Conservation (phyloP, 2,797 vertebrate species). For the Smutsia gigantea region DNA sequence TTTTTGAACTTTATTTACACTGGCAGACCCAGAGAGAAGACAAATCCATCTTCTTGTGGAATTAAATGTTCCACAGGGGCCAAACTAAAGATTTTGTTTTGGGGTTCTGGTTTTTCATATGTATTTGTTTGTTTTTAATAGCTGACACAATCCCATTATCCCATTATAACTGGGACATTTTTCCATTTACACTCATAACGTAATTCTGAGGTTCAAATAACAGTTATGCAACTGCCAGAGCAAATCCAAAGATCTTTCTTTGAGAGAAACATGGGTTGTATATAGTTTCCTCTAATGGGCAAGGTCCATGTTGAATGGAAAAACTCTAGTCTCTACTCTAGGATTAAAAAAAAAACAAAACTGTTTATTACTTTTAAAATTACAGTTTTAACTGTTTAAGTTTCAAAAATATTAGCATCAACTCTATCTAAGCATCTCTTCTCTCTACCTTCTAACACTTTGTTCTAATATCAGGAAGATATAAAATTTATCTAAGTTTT, state of each 20-base stretch:
- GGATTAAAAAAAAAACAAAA: background rate
- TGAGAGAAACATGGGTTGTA: background rate
- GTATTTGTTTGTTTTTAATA: slow-evolving; percentile 12
- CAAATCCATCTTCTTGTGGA: background rate
- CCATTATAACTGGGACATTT: background rate
- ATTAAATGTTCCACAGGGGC: background rate
- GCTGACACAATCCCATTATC: background rate
- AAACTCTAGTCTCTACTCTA: background rate
- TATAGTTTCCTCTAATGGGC: background rate
- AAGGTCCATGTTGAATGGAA: background rate
- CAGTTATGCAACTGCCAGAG: background rate
- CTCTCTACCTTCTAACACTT: background rate
- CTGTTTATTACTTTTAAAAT: background rate
- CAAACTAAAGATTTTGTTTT: background rate
- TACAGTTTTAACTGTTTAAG: background rate
- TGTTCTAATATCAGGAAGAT: slow-evolving; percentile 13
- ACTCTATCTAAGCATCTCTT: background rate
- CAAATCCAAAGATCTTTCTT: background rate
- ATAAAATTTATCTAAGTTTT: background rate
- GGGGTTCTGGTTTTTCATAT: background rate
- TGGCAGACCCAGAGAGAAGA: background rate
- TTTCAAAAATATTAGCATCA: background rate
- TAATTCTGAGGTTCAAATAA: slow-evolving; percentile 10
- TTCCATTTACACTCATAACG: background rate
- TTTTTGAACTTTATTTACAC: slow-evolving; percentile 17